Percentiles rank a stretch among this genome's conserved stretches.
Evolutionary conservation across 2,797 vertebrate genomes (phyloP).

Genomic region (Siniperca scherzeri): DNA sequence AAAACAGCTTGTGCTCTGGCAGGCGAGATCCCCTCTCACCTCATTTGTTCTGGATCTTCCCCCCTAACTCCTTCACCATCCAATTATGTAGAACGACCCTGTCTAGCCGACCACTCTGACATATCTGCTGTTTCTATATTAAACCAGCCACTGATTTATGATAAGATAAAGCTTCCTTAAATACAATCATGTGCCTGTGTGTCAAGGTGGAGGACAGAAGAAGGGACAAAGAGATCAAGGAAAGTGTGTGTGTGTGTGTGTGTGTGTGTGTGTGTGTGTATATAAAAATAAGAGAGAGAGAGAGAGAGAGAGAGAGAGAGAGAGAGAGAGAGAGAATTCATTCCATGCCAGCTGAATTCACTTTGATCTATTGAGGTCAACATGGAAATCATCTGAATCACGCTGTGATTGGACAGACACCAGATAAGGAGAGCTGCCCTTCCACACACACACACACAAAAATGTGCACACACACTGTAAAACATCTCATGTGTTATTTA

Average conservation of each 20-base stretch:
- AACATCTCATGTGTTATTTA: conserved; percentile 48
- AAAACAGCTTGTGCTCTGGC: conserved; percentile 44
- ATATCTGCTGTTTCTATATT: conserved; percentile 32
- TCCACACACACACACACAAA: background rate
- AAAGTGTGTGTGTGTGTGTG: background rate
- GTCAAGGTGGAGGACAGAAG: conserved; percentile 32
- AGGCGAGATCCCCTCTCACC: conserved; percentile 49
- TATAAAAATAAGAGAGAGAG: too few relatives aligned
- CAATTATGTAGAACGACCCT: conserved; percentile 53
- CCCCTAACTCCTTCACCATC: conserved; percentile 43
- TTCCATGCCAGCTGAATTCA: conserved; percentile 73
- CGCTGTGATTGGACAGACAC: conserved; percentile 73
- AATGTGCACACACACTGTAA: conserved; percentile 4
- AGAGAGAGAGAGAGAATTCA: conserved; percentile 49
- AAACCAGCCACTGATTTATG: conserved; percentile 42
- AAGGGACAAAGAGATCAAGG: conserved; percentile 49
- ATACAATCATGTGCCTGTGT: conserved; percentile 38
- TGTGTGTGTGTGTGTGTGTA: conserved; percentile 19
- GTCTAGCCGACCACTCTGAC: conserved; percentile 33
- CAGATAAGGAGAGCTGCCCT: conserved; percentile 47
- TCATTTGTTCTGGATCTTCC: conserved; percentile 38
- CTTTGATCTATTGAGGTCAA: conserved; percentile 88
- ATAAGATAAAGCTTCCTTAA: conserved; percentile 43
- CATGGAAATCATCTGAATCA: conserved; percentile 72
- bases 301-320: background rate